Evolutionary conservation across 2,113 vertebrate species (phyloP).

Genomic region (Puma concolor): DNA sequence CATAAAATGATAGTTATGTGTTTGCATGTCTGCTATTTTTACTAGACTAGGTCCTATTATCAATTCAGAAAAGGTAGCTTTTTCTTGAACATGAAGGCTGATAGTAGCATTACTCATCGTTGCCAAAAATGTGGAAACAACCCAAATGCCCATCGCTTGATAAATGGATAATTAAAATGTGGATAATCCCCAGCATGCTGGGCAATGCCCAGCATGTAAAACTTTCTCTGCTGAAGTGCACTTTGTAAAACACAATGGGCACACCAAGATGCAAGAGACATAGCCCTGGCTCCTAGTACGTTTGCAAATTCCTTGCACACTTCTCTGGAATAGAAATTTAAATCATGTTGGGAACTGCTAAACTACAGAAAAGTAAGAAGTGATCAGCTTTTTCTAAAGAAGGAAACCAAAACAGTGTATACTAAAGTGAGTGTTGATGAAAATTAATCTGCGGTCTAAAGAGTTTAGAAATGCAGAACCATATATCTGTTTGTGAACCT

Average conservation of each 20-base stretch:
- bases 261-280: fast-evolving
- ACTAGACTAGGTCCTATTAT: not conserved
- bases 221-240: not conserved
- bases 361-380: not conserved
- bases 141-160: not conserved
- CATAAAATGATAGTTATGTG: no score
- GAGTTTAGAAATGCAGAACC: not conserved
- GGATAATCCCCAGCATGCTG: fast-evolving
- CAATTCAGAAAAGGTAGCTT: not conserved
- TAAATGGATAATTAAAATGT: not conserved
- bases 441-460: not conserved
- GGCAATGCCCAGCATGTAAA: not conserved
- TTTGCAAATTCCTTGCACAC: not conserved
- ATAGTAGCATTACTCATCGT: not conserved
- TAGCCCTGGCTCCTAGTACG: no score
- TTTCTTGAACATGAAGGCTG: not conserved
- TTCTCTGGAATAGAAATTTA: not conserved
- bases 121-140: not conserved
- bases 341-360: not conserved
- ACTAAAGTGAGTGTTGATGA: not conserved
- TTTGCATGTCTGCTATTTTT: not conserved
- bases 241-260: not conserved
- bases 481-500: not conserved
- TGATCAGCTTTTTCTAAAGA: not conserved
- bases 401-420: not conserved